These are phyloP conservation scores for Threskiornis aethiopicus DNA, from an alignment of 2,797 vertebrate species.

Conservation along the genomic window DNA sequence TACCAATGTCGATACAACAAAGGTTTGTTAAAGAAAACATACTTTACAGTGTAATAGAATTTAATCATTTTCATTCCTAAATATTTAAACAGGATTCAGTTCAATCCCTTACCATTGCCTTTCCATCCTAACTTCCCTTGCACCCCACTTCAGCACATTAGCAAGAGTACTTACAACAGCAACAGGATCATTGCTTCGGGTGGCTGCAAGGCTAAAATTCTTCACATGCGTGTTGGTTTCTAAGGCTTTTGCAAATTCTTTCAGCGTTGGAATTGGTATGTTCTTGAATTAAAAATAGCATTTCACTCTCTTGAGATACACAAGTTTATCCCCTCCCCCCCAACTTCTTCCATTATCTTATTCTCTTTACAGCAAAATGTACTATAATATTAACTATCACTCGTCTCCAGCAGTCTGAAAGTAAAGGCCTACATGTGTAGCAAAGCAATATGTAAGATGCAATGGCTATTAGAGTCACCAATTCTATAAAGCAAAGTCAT, in stretches of 20 bases:
- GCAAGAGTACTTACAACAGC: conserved; percentile 83
- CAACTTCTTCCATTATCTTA: neutral
- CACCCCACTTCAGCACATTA: rapidly evolving
- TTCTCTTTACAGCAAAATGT: neutral
- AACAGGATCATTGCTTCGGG: conserved; percentile 95
- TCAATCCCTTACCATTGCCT: neutral
- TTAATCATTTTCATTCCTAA: neutral
- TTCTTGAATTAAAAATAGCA: conserved; percentile 82
- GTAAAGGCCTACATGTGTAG: neutral
- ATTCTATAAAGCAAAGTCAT: neutral
- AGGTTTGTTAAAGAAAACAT: neutral
- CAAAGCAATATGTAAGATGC: neutral
- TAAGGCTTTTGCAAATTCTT: conserved; percentile 94
- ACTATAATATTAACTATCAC: neutral
- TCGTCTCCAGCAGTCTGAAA: neutral
- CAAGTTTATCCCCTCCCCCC: neutral
- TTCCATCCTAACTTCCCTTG: neutral
- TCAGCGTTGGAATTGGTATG: conserved; percentile 94
- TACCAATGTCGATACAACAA: neutral
- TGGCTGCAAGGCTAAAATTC: conserved; percentile 93
- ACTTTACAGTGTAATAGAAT: neutral
- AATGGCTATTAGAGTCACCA: neutral
- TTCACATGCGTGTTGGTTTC: conserved; percentile 90
- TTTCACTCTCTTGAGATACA: conserved; percentile 17
- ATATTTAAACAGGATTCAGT: neutral